phyloP scores from a whole-genome alignment of 1,140 invertebrate species.

The Armadillidium nasatum region DNA sequence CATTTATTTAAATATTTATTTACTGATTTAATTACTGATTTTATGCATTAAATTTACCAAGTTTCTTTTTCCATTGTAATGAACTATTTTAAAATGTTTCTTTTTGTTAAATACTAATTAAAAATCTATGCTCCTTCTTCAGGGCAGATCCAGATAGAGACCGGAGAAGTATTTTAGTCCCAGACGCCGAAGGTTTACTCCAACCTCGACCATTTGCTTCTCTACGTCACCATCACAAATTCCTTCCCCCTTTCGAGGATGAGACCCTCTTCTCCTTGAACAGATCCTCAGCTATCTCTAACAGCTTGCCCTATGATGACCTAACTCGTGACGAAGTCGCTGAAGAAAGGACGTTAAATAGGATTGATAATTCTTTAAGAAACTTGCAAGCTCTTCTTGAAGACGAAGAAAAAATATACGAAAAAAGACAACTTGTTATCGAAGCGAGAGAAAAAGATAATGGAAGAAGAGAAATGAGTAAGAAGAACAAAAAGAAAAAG shows the following conservation, averaged over 20 bases:
- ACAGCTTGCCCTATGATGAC: too few relatives aligned
- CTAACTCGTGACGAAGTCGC: too few relatives aligned
- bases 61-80: too few relatives aligned
- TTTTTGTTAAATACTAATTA: too few relatives aligned
- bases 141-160: not conserved
- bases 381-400: not conserved
- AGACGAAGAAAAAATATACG: not conserved
- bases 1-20: too few relatives aligned
- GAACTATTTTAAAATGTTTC: too few relatives aligned
- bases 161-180: not conserved
- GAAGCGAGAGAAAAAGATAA: too few relatives aligned
- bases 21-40: too few relatives aligned
- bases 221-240: not conserved
- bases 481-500: not conserved
- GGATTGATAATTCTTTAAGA: not conserved
- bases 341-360: not conserved
- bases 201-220: not conserved
- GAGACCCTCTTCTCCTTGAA: not conserved
- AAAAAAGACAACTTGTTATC: not conserved
- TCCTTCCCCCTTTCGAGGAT: not conserved
- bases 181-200: not conserved
- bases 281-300: too few relatives aligned
- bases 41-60: too few relatives aligned
- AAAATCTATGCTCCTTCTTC: not conserved
- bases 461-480: not conserved